These are phyloP conservation scores for Keiferia lycopersicella DNA, from an alignment of 2,888 invertebrate genomes.

Conservation along the genomic window DNA sequence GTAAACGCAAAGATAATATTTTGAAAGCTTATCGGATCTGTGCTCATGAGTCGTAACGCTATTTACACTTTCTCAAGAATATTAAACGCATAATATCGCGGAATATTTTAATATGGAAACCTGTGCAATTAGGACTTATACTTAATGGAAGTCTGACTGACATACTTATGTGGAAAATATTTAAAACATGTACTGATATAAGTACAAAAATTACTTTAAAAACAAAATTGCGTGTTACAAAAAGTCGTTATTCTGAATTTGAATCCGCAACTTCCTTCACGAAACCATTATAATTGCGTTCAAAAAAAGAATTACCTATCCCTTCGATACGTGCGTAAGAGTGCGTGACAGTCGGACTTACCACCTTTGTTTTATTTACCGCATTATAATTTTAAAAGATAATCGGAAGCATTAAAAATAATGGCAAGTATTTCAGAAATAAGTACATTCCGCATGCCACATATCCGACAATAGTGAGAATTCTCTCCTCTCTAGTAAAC, in stretches of 20 bases:
- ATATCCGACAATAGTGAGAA: slow-evolving; percentile 20
- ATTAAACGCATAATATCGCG: slow-evolving; percentile 28
- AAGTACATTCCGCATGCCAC: background rate
- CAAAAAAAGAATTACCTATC: slow-evolving; percentile 42
- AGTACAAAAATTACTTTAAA: slow-evolving; percentile 13
- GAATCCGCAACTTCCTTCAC: slow-evolving; percentile 71
- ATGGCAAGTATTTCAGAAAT: background rate
- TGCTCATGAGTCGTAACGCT: slow-evolving; percentile 69
- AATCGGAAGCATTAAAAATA: slow-evolving; percentile 49
- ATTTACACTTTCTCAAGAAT: slow-evolving; percentile 61
- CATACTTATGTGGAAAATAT: slow-evolving; percentile 1
- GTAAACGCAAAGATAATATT: slow-evolving; percentile 64
- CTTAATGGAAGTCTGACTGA: slow-evolving; percentile 9
- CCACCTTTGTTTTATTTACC: slow-evolving; percentile 54
- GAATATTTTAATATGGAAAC: slow-evolving; percentile 24
- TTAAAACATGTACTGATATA: slow-evolving; percentile 15
- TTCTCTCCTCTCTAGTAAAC: background rate
- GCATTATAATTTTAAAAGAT: slow-evolving; percentile 54
- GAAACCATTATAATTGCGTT: slow-evolving; percentile 40
- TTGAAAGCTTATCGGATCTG: slow-evolving; percentile 69
- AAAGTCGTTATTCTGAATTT: slow-evolving; percentile 58
- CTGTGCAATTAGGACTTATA: background rate
- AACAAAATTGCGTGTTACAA: slow-evolving; percentile 53
- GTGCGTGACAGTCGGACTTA: slow-evolving; percentile 47
- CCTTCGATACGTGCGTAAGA: slow-evolving; percentile 56